phyloP scores from a whole-genome alignment of 37 sponge, comb jelly and placozoan genomes.

The Spongia lamella region DNA sequence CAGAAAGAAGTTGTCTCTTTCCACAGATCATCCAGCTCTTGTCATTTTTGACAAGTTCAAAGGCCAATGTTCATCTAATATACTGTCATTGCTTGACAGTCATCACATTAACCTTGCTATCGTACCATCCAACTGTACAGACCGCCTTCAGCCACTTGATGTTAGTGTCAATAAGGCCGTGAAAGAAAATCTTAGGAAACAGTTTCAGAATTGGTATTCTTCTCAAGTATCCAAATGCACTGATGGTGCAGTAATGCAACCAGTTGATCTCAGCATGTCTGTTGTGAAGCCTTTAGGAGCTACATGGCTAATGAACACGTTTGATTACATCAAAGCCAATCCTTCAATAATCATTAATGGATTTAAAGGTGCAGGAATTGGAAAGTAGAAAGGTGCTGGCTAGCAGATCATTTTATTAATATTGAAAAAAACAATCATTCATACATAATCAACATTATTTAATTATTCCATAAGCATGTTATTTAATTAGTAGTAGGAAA shows the following conservation, averaged over 20 bases:
- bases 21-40: constrained; percentile 43
- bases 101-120: constrained; percentile 2
- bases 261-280: constrained; percentile 1
- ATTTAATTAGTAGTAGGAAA: too few species aligned
- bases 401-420: too few species aligned
- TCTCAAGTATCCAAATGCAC: constrained; percentile 1
- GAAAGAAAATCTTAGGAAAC: not conserved
- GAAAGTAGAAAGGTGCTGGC: too few species aligned
- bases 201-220: constrained; percentile 23
- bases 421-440: too few species aligned
- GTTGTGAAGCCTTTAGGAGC: constrained; percentile 5
- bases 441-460: too few species aligned
- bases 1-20: constrained; percentile 7
- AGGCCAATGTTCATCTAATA: constrained; percentile 23
- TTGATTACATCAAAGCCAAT: constrained; percentile 6
- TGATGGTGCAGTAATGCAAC: not conserved
- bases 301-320: constrained; percentile 4
- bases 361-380: constrained; percentile 18
- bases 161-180: constrained; percentile 29
- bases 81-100: constrained; percentile 15
- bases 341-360: constrained; percentile 6
- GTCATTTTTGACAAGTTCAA: constrained; percentile 38
- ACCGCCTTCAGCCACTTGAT: constrained; percentile 30
- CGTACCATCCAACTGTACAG: constrained; percentile 25
- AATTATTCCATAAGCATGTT: too few species aligned